A percentile compares a stretch with the other conserved stretches of the same genome.
Conservation (phyloP, 2,797 vertebrate species). For the Gobionotothen gibberifrons region DNA sequence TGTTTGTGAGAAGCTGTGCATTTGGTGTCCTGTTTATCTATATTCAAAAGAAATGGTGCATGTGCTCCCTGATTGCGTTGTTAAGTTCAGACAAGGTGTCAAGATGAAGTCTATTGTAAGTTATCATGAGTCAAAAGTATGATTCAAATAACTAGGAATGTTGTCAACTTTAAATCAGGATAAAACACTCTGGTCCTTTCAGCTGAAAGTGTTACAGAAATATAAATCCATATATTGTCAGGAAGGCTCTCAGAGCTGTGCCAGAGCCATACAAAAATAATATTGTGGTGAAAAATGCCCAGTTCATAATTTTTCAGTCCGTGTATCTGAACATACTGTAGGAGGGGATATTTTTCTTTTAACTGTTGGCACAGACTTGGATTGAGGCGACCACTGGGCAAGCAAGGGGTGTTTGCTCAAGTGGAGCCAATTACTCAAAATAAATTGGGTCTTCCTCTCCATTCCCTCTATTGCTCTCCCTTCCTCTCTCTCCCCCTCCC, state of each 20-base stretch:
- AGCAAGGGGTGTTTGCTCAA: slow-evolving; percentile 85
- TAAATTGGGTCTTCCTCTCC: slow-evolving; percentile 85
- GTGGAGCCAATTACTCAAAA: slow-evolving; percentile 88
- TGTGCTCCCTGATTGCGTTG: background rate
- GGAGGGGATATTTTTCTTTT: slow-evolving; percentile 61
- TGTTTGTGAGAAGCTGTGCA: slow-evolving; percentile 37
- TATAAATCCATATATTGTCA: slow-evolving; percentile 37
- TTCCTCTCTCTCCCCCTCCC: slow-evolving; percentile 24
- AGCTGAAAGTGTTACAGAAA: slow-evolving; percentile 34
- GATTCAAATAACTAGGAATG: slow-evolving; percentile 42
- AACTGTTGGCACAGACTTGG: slow-evolving; percentile 65
- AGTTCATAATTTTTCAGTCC: slow-evolving; percentile 59
- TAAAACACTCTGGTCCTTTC: slow-evolving; percentile 26
- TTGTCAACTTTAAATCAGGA: slow-evolving; percentile 16
- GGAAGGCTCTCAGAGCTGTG: slow-evolving; percentile 30
- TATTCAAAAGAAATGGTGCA: slow-evolving; percentile 5
- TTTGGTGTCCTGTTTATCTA: slow-evolving; percentile 26
- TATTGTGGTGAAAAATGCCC: slow-evolving; percentile 26
- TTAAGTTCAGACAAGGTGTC: slow-evolving; percentile 26
- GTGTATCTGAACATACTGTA: slow-evolving; percentile 58
- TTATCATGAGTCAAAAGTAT: slow-evolving; percentile 30
- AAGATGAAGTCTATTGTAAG: slow-evolving; percentile 29
- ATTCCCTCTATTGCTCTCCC: slow-evolving; percentile 67
- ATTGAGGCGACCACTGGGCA: slow-evolving; percentile 75
- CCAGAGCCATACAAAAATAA: slow-evolving; percentile 51